Evolutionary conservation across 2,113 vertebrate species (phyloP), one percentile per base, ranked within the genome.

Genomic region (Pelmatolapia mariae): DNA sequence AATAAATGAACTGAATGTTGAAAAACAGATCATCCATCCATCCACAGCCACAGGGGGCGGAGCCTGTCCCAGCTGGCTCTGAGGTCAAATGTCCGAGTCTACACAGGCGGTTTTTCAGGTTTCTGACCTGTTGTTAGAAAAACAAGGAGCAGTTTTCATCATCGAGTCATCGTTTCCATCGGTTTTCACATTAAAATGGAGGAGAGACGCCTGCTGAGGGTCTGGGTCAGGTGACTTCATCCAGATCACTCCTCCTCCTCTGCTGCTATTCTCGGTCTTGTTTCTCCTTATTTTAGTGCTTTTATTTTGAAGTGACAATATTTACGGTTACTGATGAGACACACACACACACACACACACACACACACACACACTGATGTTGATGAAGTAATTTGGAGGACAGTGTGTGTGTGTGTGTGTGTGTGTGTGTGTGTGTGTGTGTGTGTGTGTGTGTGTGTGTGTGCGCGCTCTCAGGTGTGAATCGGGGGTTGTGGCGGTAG

Each of bases 381-480:
- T 31, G 57, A 83, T 66, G 84, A 3, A 8, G 43, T 45, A 3
- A 3, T 45, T 45, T 45, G 43, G 43, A 45, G 43, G 12, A 13
- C 43, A 15, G 43, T 5, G 5, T 53, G 1, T 53, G 16, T 5
- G 16, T 18, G 45, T 45, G 43, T 45, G 12, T 16, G 15, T 16
- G 13, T 16, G 15, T 18, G 7, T 8, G 8, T 10, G 5, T n/a
- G 4, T 2, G 4, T 6, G 9, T 10, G 2, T 8, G 29, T 10
- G 10, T 22, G 33, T 68, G 19, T 40, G n/a, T 71, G 16, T 7
- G 81, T 43, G 80, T 24, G 87, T 19, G n/a, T n/a, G n/a, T n/a
- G n/a, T n/a, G n/a, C n/a, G 87, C 36, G 50, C 68, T 16, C 86
- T 88, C 81, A 88, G 87, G 89, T 90, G 81, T n/a, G n/a, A 78